Evolutionary conservation across 2,113 vertebrate genomes (phyloP), one percentile per base, ranked within the genome.

Genomic region (Acanthochromis polyacanthus): DNA sequence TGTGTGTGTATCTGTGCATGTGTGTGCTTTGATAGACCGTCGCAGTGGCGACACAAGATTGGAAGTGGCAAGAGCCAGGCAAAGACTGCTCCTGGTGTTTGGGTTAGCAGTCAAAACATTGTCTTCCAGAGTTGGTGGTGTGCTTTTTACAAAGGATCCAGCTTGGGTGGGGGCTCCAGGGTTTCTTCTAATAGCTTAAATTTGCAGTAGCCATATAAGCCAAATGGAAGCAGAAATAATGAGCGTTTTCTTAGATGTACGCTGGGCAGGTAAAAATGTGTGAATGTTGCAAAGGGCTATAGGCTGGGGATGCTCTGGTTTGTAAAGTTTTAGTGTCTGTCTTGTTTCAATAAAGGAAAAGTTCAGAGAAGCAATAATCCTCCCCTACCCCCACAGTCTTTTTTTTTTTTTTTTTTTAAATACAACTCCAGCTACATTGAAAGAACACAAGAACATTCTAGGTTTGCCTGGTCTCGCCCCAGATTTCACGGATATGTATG

Each of bases 401-500:
- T 86, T 61, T 90, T 68, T 91, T 32, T 32, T 32, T 8, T 32
- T 32, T 32, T 36, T 36, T 36, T 36, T 78, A 88, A 91, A 90
- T 82, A 92, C 82, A 91, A 77, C 74, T 91, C 83, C 86, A 93
- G 93, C 93, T 93, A 93, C 91, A 91, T 91, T 89, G 62, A 89
- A 82, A 80, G 90, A 89, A 83, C 79, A 82, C 69, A 82, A 77
- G 78, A 85, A 90, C 80, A 82, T 87, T 93, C 88, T 81, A 83
- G 84, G 83, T 90, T 89, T 86, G 88, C 83, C 87, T 88, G 86
- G 77, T 87, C 78, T 91, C 68, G 53, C 76, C 90, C 74, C 84
- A 85, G 82, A 84, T 82, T 85, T 78, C 79, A 72, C 73, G 83
- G 90, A 92, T 90, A 91, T 90, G 88, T 88, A 88, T 90, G 78